Evolutionary conservation across 2,888 invertebrate species (phyloP), one percentile per base, ranked within the genome.

Genomic region (Idaea straminata): DNA sequence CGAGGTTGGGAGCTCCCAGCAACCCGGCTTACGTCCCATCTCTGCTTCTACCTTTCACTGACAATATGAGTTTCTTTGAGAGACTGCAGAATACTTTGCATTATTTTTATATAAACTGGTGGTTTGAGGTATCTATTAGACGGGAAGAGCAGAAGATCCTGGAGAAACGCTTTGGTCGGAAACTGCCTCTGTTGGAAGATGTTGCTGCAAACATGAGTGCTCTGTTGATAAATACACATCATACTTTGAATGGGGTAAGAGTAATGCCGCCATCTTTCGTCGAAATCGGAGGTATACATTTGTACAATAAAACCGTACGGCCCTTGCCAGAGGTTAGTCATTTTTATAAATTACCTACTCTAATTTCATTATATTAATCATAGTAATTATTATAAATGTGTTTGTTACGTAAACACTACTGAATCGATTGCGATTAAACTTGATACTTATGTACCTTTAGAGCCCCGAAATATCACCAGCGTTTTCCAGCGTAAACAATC

Each of bases 221-320:
- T 25, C 69, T 94, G 57, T 74, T 94, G 7, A 80, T 91, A 15
- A 94, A 94, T 71, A 88, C 88, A 1, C 90, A 93, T 76, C 82
- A 86, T 70, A 83, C 83, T 59, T 72, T 92, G 64, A 91, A 89
- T 64, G 83, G 86, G 15, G 85, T 91, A 15, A 79, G 85, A 69
- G 89, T 90, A 0, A 67, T 87, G 59, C 87, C 89, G 57, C 93
- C 94, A 0, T 84, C 84, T 15, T 80, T 92, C 13, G 83, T 94
- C 1, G 94, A 94, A 82, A 87, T 94, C 5, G 94, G 93, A 38
- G 94, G 25, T 25, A 25, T 25, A 25, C 25, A 25, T 25, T 25
- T 25, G 94, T 80, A 83, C 67, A 79, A 83, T 57, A 78, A 71
- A 61, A 75, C 63, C 57, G 68, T 75, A 10, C 71, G 75, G 47